Conservation (phyloP, 2,888 invertebrate genomes). For the Pollenia labialis region DNA sequence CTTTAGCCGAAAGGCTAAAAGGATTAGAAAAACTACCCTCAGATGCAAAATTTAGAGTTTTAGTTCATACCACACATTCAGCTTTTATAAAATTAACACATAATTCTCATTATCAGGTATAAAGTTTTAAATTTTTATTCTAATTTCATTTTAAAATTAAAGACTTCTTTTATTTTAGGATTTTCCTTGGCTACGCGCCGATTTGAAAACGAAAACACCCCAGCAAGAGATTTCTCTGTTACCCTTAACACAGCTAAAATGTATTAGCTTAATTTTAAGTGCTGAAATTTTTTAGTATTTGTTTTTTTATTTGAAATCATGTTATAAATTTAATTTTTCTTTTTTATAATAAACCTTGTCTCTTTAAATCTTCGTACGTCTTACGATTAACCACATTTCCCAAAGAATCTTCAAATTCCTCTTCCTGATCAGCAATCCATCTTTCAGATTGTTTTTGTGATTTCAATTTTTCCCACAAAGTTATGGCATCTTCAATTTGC, state of each 20-base stretch:
- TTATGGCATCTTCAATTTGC: conserved; percentile 98
- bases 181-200: conserved; percentile 81
- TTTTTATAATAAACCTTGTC: conserved; percentile 96
- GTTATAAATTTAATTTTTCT: conserved; percentile 16
- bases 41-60: conserved; percentile 79
- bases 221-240: conserved; percentile 76
- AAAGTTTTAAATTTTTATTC: not conserved
- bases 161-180: conserved; percentile 74
- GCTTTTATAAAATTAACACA: conserved; percentile 79
- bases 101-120: conserved; percentile 79
- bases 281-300: conserved; percentile 75
- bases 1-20: conserved; percentile 80
- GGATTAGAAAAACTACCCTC: conserved; percentile 77
- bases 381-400: conserved; percentile 99
- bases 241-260: conserved; percentile 78
- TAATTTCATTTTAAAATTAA: conserved; percentile 11
- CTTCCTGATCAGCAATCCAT: conserved; percentile 98
- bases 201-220: conserved; percentile 24
- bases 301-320: conserved; percentile 4
- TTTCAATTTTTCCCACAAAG: conserved; percentile 99
- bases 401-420: conserved; percentile 99
- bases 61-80: conserved; percentile 81
- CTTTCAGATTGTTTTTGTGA: conserved; percentile 97
- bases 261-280: conserved; percentile 78
- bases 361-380: conserved; percentile 98